phyloP scores from a whole-genome alignment of 2,113 vertebrate genomes.

The Grus americana region DNA sequence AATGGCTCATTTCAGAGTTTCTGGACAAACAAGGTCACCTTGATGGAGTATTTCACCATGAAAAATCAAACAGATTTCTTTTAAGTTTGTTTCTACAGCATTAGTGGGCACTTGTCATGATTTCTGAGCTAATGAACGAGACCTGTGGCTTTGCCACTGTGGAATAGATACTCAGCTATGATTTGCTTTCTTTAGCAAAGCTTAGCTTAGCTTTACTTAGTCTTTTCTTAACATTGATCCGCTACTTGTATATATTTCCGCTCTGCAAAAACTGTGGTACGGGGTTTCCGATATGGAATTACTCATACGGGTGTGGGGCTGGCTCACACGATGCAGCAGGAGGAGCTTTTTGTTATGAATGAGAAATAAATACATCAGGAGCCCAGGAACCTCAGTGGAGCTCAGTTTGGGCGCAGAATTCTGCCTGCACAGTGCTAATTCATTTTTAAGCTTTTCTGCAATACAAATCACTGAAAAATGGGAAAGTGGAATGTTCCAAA shows the following conservation, averaged over 20 bases:
- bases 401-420: background rate
- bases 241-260: background rate
- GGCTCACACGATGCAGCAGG: background rate
- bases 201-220: background rate
- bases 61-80: background rate
- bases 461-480: background rate
- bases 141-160: background rate
- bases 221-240: background rate
- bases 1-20: background rate
- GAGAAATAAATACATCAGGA: background rate
- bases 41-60: background rate
- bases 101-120: background rate
- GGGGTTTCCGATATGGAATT: background rate
- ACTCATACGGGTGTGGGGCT: background rate
- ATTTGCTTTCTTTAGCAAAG: background rate
- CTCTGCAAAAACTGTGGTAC: background rate
- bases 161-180: background rate
- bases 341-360: background rate
- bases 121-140: background rate
- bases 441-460: background rate
- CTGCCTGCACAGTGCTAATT: accelerated
- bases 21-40: background rate
- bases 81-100: background rate
- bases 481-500: background rate
- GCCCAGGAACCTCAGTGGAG: background rate